Conservation (phyloP, 2,888 invertebrate species). For the Campoplex capitator region DNA sequence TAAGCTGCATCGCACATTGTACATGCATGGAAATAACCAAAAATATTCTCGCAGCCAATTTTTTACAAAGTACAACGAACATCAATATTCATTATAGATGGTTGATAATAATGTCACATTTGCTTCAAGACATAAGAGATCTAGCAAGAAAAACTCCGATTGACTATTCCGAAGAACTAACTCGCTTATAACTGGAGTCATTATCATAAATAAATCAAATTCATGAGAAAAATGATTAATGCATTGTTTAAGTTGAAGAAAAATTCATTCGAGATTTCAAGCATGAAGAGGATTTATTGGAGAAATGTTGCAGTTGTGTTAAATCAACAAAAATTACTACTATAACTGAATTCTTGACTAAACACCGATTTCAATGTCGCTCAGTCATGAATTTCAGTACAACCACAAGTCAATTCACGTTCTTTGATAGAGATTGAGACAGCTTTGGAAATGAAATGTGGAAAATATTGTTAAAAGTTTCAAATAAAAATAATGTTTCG, state of each 20-base stretch:
- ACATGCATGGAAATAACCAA: not conserved
- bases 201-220: not conserved
- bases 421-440: not conserved
- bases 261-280: too few species aligned
- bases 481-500: not conserved
- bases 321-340: too few species aligned
- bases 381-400: not conserved
- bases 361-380: not conserved
- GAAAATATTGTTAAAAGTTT: too few species aligned
- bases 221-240: not conserved
- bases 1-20: not conserved
- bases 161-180: not conserved
- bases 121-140: not conserved
- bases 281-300: too few species aligned
- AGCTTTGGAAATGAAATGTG: too few species aligned
- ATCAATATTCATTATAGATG: not conserved
- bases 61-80: not conserved
- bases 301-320: too few species aligned
- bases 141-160: too few species aligned
- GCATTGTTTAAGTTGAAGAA: too few species aligned
- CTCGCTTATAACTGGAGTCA: not conserved
- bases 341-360: not conserved
- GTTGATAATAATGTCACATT: not conserved
- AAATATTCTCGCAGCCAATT: not conserved
- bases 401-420: not conserved